phyloP scores from a whole-genome alignment of 2,797 vertebrate species.

The Spinibarbus caldwelli region DNA sequence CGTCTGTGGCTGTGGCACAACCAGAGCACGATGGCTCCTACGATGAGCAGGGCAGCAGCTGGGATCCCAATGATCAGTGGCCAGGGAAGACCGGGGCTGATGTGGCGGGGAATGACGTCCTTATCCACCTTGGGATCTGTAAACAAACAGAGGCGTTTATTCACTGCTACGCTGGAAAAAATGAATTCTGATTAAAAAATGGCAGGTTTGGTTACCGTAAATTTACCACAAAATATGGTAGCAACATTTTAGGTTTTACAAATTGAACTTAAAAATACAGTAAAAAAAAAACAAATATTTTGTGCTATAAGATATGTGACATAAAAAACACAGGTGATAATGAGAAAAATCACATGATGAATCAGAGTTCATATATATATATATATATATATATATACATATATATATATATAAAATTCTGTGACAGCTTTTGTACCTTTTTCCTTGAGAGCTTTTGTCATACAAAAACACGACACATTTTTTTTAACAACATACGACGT shows the following conservation, averaged over 20 bases:
- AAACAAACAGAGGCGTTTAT: constrained; percentile 21
- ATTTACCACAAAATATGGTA: too few species aligned
- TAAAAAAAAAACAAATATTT: too few species aligned
- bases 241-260: too few species aligned
- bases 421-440: too few species aligned
- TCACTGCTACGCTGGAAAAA: not conserved
- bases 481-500: too few species aligned
- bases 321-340: too few species aligned
- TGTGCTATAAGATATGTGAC: too few species aligned
- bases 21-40: constrained; percentile 71
- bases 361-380: too few species aligned
- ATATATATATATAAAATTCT: too few species aligned
- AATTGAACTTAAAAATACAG: too few species aligned
- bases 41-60: constrained; percentile 69
- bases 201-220: not conserved
- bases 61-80: constrained; percentile 73
- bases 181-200: not conserved
- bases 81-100: constrained; percentile 71
- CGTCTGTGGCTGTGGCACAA: constrained; percentile 69
- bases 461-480: not conserved
- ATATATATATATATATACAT: too few species aligned
- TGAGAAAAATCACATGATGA: too few species aligned
- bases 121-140: constrained; percentile 66
- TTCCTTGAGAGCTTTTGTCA: not conserved
- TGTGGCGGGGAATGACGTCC: constrained; percentile 61